phyloP scores from a whole-genome alignment of 2,113 vertebrate genomes.

The Cercocebus atys region DNA sequence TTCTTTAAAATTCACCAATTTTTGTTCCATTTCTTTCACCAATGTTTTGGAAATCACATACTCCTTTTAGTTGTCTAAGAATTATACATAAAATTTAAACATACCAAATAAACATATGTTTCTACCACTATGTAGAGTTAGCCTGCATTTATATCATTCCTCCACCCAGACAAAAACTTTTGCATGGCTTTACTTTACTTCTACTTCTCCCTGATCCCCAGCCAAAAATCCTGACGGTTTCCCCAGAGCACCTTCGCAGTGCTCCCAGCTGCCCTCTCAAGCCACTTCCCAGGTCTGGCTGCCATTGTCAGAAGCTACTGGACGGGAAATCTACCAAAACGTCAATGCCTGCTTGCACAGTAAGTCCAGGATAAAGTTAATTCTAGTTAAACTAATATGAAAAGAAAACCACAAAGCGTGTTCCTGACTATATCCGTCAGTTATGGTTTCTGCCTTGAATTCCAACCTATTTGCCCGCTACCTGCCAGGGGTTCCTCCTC shows the following conservation, averaged over 20 bases:
- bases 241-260: background rate
- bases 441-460: background rate
- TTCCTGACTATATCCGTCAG: background rate
- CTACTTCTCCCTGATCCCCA: background rate
- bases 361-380: background rate
- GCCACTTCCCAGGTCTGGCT: background rate
- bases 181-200: background rate
- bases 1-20: background rate
- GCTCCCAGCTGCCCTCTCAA: background rate
- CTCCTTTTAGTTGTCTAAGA: background rate
- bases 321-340: background rate
- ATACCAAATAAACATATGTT: background rate
- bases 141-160: background rate
- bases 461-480: background rate
- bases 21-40: background rate
- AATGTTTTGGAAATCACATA: background rate
- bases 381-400: background rate
- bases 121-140: background rate
- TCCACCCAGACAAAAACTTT: background rate
- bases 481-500: background rate
- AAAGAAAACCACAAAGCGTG: background rate
- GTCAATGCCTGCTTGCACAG: background rate
- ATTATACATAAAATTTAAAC: background rate
- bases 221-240: background rate
- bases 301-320: background rate